phyloP scores from a whole-genome alignment of 1,140 invertebrate genomes.

The Venustaconcha ellipsiformis region DNA sequence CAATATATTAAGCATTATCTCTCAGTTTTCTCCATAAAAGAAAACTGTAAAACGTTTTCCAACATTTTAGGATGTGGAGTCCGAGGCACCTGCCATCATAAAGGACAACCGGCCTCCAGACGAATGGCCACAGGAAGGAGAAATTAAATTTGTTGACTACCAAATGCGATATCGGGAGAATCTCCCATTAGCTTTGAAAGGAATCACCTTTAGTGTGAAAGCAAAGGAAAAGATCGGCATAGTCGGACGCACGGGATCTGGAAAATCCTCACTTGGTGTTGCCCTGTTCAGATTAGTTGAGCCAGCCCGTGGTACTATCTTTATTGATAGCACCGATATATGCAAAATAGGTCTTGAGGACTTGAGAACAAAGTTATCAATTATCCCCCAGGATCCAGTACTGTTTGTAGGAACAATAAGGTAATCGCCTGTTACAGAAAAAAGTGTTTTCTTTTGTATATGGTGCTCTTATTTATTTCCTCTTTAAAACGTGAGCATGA shows the following conservation, averaged over 20 bases:
- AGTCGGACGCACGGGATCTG: conserved; percentile 73
- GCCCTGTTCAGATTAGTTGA: conserved; percentile 74
- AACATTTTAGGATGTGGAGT: conserved; percentile 50
- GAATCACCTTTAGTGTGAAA: conserved; percentile 73
- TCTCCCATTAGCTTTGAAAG: conserved; percentile 71
- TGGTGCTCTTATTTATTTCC: too few relatives aligned
- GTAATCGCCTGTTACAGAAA: conserved; percentile 21
- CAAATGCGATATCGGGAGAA: conserved; percentile 71
- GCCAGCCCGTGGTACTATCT: conserved; percentile 62
- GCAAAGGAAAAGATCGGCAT: conserved; percentile 75
- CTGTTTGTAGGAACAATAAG: conserved; percentile 69
- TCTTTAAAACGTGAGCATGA: too few relatives aligned
- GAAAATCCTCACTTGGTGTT: conserved; percentile 73
- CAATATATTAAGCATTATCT: too few relatives aligned
- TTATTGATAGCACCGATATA: conserved; percentile 63
- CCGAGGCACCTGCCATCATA: conserved; percentile 57
- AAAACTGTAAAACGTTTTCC: too few relatives aligned
- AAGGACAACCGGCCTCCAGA: conserved; percentile 58
- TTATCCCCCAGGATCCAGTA: conserved; percentile 72
- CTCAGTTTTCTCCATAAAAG: too few relatives aligned
- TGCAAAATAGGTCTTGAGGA: conserved; percentile 61
- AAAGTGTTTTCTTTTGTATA: too few relatives aligned
- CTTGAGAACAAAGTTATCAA: conserved; percentile 63
- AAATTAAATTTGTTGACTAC: conserved; percentile 73
- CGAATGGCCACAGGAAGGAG: conserved; percentile 74